A percentile compares a stretch with the other conserved stretches of the same genome.
Evolutionary conservation across 2,113 vertebrate genomes (phyloP).

Genomic region (Coracopsis vasa): DNA sequence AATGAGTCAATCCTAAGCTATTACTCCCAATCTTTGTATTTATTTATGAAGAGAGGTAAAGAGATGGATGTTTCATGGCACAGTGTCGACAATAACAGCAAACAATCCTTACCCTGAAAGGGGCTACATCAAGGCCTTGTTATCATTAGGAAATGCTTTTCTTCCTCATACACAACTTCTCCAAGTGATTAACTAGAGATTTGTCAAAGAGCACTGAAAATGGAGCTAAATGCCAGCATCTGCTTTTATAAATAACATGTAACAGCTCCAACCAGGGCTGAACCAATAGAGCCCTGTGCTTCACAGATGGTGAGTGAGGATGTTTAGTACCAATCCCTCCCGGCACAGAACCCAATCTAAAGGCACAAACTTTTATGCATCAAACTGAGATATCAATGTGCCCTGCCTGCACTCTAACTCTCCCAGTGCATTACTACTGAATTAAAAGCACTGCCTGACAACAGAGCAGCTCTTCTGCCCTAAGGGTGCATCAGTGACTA

Average conservation of each 20-base stretch:
- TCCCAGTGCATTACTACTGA: background rate
- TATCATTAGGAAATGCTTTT: background rate
- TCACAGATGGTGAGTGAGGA: background rate
- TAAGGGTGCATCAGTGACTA: background rate
- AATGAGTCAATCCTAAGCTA: background rate
- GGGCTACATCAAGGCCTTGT: background rate
- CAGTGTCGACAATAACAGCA: background rate
- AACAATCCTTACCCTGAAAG: background rate
- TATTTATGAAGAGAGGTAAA: background rate
- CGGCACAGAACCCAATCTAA: background rate
- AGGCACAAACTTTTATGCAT: background rate
- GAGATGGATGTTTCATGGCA: background rate
- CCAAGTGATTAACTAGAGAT: background rate
- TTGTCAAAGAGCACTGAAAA: background rate
- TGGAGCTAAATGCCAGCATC: background rate
- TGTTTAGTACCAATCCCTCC: background rate
- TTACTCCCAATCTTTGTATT: background rate
- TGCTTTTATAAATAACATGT: background rate
- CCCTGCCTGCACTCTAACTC: background rate
- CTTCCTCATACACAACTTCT: background rate
- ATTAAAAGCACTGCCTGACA: background rate
- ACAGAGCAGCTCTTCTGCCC: background rate
- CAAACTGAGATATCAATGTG: background rate
- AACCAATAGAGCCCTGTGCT: background rate
- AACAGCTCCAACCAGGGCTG: background rate